Percentiles rank a stretch among this genome's conserved stretches.
These are phyloP conservation scores for Aldrovandia affinis DNA, from an alignment of 2,797 vertebrate species.

Conservation along the genomic window DNA sequence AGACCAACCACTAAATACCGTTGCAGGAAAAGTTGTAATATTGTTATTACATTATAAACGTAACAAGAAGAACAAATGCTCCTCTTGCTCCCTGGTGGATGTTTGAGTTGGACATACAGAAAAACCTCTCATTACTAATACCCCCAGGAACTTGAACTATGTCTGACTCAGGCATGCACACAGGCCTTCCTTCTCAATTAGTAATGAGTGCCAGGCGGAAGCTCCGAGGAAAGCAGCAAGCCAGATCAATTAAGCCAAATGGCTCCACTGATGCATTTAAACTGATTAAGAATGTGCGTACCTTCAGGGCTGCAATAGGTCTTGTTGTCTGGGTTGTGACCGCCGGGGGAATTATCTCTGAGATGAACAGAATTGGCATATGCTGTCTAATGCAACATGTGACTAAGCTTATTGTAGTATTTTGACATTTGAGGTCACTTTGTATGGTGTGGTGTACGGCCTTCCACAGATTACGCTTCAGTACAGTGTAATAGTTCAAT, in stretches of 20 bases:
- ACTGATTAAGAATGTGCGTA: constrained; percentile 60
- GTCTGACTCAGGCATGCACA: constrained; percentile 17
- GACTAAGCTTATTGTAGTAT: neutral
- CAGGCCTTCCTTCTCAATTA: constrained; percentile 43
- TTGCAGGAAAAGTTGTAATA: constrained; percentile 11
- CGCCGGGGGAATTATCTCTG: neutral
- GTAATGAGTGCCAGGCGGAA: constrained; percentile 48
- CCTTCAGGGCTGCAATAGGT: constrained; percentile 8
- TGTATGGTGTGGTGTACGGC: neutral
- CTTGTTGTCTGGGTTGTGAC: constrained; percentile 7
- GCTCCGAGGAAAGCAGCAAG: constrained; percentile 53
- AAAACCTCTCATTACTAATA: constrained; percentile 26
- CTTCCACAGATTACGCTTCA: neutral
- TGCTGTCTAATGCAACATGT: neutral
- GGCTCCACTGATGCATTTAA: constrained; percentile 49
- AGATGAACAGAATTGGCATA: neutral
- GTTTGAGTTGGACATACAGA: constrained; percentile 22
- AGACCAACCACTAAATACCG: neutral
- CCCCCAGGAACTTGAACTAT: constrained; percentile 23
- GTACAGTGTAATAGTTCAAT: neutral
- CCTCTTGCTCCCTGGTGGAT: constrained; percentile 13
- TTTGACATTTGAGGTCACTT: neutral
- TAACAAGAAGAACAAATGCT: constrained; percentile 21
- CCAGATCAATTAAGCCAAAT: constrained; percentile 40
- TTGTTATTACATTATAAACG: constrained; percentile 26